These are phyloP conservation scores for Phoxinus phoxinus DNA, from an alignment of 2,113 vertebrate genomes.

Conservation along the genomic window DNA sequence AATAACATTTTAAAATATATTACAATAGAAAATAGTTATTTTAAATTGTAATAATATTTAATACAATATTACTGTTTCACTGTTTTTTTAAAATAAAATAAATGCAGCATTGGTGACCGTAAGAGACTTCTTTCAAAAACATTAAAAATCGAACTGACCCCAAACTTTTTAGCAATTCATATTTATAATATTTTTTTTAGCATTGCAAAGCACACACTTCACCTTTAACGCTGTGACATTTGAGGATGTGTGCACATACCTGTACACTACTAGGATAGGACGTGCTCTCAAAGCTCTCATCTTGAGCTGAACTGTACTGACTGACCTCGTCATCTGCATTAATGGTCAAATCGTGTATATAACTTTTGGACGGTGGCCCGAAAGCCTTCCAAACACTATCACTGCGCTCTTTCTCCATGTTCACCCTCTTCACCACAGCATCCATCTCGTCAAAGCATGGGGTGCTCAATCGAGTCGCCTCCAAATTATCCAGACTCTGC, in stretches of 20 bases:
- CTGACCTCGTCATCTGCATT: conserved; percentile 39
- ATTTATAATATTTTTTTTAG: not conserved
- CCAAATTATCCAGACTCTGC: conserved; percentile 51
- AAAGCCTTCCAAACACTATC: conserved; percentile 45
- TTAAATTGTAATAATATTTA: too few relatives aligned
- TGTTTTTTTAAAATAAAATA: too few relatives aligned
- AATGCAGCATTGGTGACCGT: too few relatives aligned
- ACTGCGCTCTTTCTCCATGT: not conserved
- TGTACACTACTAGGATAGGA: conserved; percentile 5
- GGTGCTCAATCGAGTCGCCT: not conserved
- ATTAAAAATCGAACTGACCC: too few relatives aligned
- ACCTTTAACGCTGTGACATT: too few relatives aligned
- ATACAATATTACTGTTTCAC: too few relatives aligned
- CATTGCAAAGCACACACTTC: not conserved
- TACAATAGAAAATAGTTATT: too few relatives aligned
- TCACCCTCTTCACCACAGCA: conserved; percentile 33
- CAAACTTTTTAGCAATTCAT: too few relatives aligned
- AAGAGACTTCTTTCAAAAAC: too few relatives aligned
- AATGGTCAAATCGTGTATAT: conserved; percentile 26
- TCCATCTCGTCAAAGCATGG: not conserved
- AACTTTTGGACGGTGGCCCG: conserved; percentile 55
- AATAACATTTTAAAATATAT: too few relatives aligned
- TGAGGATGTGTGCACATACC: conserved; percentile 40
- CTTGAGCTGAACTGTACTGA: conserved; percentile 59
- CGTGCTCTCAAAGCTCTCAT: conserved; percentile 42